A percentile compares a stretch with the other conserved stretches of the same genome.
Evolutionary conservation across 2,888 invertebrate genomes (phyloP).

Genomic region (Ophioninae sp.): DNA sequence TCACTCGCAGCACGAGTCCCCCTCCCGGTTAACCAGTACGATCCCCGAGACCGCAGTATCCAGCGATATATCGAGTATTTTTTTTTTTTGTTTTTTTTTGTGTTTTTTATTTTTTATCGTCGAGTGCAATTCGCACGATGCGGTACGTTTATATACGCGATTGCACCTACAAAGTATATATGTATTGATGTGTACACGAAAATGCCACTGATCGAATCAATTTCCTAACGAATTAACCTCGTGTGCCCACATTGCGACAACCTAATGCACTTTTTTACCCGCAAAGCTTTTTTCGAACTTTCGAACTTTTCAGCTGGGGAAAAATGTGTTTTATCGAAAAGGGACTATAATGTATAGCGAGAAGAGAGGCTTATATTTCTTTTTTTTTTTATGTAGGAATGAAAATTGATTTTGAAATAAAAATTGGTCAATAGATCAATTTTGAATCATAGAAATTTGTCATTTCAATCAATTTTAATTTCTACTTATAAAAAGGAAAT

Average conservation of each 20-base stretch:
- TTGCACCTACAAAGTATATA: background rate
- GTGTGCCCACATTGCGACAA: background rate
- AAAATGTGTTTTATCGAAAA: background rate
- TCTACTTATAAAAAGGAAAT: too few relatives aligned
- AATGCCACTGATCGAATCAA: constrained; percentile 39
- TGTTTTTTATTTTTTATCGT: constrained; percentile 23
- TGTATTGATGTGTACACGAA: background rate
- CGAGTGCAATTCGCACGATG: constrained; percentile 44
- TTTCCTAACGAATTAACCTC: constrained; percentile 34
- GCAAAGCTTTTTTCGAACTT: background rate
- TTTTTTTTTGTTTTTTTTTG: too few relatives aligned
- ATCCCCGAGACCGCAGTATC: constrained; percentile 26
- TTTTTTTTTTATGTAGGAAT: background rate
- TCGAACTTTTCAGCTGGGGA: background rate
- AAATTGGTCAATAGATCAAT: background rate
- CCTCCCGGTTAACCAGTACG: constrained; percentile 15
- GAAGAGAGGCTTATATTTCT: background rate
- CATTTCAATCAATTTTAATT: too few relatives aligned
- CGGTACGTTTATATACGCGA: background rate
- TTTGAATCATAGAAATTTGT: background rate
- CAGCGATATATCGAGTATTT: constrained; percentile 31
- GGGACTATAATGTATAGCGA: background rate
- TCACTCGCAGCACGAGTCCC: constrained; percentile 22
- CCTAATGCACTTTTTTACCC: background rate
- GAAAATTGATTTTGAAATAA: background rate